Conservation (phyloP, 2,113 vertebrate genomes). For the Thalassarche chlororhynchos region DNA sequence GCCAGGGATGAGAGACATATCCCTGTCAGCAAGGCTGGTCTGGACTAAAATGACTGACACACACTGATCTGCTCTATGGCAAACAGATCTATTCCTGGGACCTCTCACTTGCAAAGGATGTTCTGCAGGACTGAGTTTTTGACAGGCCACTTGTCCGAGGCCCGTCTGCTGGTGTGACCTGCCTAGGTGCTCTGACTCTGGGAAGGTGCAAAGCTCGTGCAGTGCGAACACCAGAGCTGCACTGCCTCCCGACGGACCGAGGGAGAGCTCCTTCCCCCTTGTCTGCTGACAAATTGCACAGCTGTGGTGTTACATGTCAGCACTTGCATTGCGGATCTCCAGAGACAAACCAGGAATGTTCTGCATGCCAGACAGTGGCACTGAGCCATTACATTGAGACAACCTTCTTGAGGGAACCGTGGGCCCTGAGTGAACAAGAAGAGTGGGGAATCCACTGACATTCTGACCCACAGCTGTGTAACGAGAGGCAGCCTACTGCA, state of each 20-base stretch:
- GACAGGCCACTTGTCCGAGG: background rate
- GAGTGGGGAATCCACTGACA: background rate
- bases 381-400: constrained; percentile 44
- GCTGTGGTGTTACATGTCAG: constrained; percentile 70
- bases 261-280: background rate
- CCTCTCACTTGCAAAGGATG: background rate
- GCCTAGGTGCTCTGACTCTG: background rate
- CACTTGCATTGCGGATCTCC: constrained; percentile 54
- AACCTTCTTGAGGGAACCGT: constrained; percentile 17
- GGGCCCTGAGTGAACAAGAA: background rate
- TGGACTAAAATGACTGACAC: background rate
- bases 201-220: rapidly evolving
- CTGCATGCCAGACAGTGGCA: constrained; percentile 49
- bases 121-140: background rate
- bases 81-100: background rate
- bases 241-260: background rate
- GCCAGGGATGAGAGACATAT: background rate
- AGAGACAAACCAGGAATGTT: constrained; percentile 66
- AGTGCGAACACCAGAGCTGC: background rate
- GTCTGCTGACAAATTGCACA: constrained; percentile 56
- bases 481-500: background rate
- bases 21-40: background rate
- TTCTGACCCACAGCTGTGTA: background rate
- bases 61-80: background rate
- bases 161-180: rapidly evolving